Base-by-base conservation (phyloP, 2,888 invertebrate species). In the Pyrrhopygopsis socrates region DNA sequence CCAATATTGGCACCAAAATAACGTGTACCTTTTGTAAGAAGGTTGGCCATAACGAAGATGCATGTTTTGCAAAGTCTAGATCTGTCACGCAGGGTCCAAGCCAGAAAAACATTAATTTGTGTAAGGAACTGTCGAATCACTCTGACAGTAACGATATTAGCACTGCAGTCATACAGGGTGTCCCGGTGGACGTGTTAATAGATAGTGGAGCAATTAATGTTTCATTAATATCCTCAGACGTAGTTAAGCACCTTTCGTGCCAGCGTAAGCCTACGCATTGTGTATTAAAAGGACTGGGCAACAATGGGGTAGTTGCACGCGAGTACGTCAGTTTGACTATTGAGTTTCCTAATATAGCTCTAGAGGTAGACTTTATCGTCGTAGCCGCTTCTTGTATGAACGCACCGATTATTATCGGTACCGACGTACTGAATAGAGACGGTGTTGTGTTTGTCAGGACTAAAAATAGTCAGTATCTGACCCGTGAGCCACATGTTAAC, bases 321-420 rank as follows among this genome's bases (percentile, higher is more conserved):
- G 65, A 22, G 15, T 90, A 77, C 54, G 78, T 86, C 5, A 91
- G 87, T 3, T 54, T 90, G 27, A 75, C 87, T 0, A 60, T 93
- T 18, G 92, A 94, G 50, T 91, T 94, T 34, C 13, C 29, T 22
- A 85, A 89, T 0, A 85, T 92, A 0, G 27, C 88, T 0, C 65
- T 93, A 2, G 94, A 93, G 74, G 87, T 89, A 2, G 92, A 94
- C 67, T 86, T 94, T 11, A 8, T 76, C 45, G 88, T 92, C 0
- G 91, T 93, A 1, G 71, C 87, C 0, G 27, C 54, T 1, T 2
- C 30, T 2, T 92, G 6, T 58, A 86, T 94, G 85, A 90, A 81
- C 58, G 78, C 84, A 11, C 91, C 91, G 0, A 79, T 93, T 4
- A 87, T 93, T 9, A 38, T 93, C 0, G 94, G 93, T 11, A 93